Base-by-base conservation (phyloP, 2,113 vertebrate genomes). In the Crocuta crocuta region DNA sequence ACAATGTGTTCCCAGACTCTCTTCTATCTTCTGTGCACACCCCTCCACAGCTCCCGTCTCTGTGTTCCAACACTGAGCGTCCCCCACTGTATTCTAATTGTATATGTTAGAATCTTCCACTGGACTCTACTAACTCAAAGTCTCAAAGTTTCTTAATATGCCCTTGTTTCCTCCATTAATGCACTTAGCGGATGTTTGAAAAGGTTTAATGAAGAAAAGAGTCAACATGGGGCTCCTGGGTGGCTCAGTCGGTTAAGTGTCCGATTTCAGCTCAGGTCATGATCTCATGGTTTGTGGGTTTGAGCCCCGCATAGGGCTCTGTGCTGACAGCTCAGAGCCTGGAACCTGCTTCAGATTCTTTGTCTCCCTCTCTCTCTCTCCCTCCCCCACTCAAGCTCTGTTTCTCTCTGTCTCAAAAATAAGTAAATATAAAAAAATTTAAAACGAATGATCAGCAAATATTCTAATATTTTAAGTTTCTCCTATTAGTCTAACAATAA, bases 401-500 rank as follows among this genome's bases (percentile, higher is more conserved):
- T 39, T 39, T 39, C 39, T 39, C 39, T 39, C 39, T 39, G 39
- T 39, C 39, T 39, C 39, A 39, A 39, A 39, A 39, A 39, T 39
- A 39, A 39, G 39, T 39, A 39, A 39, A 39, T 3, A 39, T 39
- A 39, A 39, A 39, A 39, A 39, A 39, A 39, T 39, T 39, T 39
- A 39, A 87, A 31, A 71, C 81, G 70, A 92, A 90, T 82, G 35
- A n/a, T 85, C 76, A 92, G 4, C 53, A 78, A 12, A 92, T 43
- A 87, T 43, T 26, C 15, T 16, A 90, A 17, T 53, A 79, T 87
- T 88, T 95, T 91, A 87, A 65, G 12, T 50, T 96, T 92, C 35
- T 79, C 39, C 48, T 33, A 76, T 87, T 71, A 95, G 48, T 55
- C 65, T 84, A 28, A 88, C 31, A 74, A 12, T 84, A 61, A 91